Conservation (phyloP, 2,113 vertebrate genomes). For the Argyrosomus japonicus region DNA sequence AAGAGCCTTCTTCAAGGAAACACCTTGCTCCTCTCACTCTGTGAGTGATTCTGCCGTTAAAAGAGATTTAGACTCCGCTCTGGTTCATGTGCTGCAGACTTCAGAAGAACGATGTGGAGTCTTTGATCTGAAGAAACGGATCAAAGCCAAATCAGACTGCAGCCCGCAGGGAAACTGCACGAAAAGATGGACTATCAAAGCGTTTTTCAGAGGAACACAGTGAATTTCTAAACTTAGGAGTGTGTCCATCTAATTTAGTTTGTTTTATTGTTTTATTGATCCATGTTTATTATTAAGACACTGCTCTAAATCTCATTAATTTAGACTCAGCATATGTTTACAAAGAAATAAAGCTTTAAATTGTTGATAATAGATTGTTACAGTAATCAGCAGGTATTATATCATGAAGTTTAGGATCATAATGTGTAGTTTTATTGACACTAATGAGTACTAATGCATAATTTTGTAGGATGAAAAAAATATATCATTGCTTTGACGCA, state of each 20-base stretch:
- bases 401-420: background rate
- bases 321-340: background rate
- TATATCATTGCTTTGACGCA: background rate
- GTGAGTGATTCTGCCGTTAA: background rate
- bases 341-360: background rate
- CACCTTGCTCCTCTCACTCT: background rate
- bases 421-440: background rate
- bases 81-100: conserved; percentile 46
- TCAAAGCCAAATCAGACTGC: conserved; percentile 42
- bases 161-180: conserved; percentile 17
- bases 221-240: conserved; percentile 2
- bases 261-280: conserved; percentile 21
- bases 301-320: background rate
- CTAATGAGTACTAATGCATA: background rate
- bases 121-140: conserved; percentile 67
- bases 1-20: conserved; percentile 8
- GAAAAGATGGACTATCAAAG: conserved; percentile 55
- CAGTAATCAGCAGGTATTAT: background rate
- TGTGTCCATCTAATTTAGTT: conserved; percentile 11
- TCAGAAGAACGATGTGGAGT: conserved; percentile 25
- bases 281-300: background rate
- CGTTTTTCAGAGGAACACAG: conserved; percentile 20
- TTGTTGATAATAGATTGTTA: background rate
- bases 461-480: background rate
- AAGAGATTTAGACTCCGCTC: conserved; percentile 26